phyloP scores from a whole-genome alignment of 2,113 vertebrate genomes.

The Dromaius novaehollandiae region DNA sequence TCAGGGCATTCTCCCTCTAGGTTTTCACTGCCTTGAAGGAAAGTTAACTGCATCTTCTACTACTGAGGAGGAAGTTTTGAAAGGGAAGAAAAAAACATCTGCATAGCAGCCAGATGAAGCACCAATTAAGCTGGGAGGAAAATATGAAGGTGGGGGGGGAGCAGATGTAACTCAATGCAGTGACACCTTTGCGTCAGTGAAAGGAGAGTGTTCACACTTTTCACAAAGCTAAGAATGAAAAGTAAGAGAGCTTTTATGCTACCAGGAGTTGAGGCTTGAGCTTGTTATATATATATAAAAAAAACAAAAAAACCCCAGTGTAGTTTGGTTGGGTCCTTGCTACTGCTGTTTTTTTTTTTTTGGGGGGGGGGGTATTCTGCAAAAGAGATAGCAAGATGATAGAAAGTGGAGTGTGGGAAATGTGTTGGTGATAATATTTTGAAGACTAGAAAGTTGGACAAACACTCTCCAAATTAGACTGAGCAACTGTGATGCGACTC shows the following conservation, averaged over 20 bases:
- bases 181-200: not conserved
- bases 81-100: not conserved
- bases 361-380: not conserved
- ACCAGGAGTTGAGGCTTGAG: not conserved
- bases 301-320: no score
- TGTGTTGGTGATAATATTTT: not conserved
- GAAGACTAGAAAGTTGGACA: not conserved
- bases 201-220: not conserved
- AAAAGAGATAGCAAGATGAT: not conserved
- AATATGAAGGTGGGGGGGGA: not conserved
- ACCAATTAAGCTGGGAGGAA: not conserved
- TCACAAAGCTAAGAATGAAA: not conserved
- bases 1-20: not conserved
- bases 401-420: not conserved
- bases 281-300: not conserved
- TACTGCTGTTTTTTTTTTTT: not conserved
- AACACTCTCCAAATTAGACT: not conserved
- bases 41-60: not conserved
- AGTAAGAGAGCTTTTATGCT: not conserved
- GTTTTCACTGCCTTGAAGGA: not conserved
- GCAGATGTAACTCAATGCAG: not conserved
- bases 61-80: no score
- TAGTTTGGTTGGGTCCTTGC: not conserved
- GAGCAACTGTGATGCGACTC: not conserved
- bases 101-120: no score